Conservation (phyloP, 2,113 vertebrate species). For the Hippocampus comes region DNA sequence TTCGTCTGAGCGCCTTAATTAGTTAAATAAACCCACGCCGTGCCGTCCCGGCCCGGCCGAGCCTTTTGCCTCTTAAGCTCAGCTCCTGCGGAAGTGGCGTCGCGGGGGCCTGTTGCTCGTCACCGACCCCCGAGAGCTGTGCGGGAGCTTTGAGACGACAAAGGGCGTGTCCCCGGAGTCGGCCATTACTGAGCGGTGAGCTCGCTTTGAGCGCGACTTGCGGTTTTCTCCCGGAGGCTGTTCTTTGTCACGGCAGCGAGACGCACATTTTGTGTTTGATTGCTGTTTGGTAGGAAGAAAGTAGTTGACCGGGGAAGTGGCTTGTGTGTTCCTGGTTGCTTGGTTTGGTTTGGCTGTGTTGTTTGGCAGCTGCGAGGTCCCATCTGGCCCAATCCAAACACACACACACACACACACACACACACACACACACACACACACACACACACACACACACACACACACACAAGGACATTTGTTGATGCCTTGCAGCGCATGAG, state of each 20-base stretch:
- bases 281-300: constrained; percentile 21
- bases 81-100: constrained; percentile 52
- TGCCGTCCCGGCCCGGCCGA: constrained; percentile 42
- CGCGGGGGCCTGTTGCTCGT: constrained; percentile 54
- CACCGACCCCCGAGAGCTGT: constrained; percentile 29
- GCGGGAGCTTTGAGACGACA: constrained; percentile 39
- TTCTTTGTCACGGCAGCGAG: constrained; percentile 80
- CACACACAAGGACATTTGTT: constrained; percentile 13
- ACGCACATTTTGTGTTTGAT: constrained; percentile 36
- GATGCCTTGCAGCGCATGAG: neutral
- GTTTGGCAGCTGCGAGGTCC: constrained; percentile 27
- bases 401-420: too few relatives aligned
- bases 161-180: constrained; percentile 52
- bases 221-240: constrained; percentile 70
- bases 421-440: neutral
- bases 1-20: constrained; percentile 58
- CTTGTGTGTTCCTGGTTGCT: constrained; percentile 20
- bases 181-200: constrained; percentile 83
- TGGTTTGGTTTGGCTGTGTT: constrained; percentile 21
- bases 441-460: neutral
- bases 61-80: constrained; percentile 48
- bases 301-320: constrained; percentile 14
- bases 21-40: constrained; percentile 61
- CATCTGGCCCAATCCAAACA: constrained; percentile 6
- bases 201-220: constrained; percentile 24